Evolutionary conservation across 2,797 vertebrate genomes (phyloP), one percentile per base, ranked within the genome.

Genomic region (Channa striata): DNA sequence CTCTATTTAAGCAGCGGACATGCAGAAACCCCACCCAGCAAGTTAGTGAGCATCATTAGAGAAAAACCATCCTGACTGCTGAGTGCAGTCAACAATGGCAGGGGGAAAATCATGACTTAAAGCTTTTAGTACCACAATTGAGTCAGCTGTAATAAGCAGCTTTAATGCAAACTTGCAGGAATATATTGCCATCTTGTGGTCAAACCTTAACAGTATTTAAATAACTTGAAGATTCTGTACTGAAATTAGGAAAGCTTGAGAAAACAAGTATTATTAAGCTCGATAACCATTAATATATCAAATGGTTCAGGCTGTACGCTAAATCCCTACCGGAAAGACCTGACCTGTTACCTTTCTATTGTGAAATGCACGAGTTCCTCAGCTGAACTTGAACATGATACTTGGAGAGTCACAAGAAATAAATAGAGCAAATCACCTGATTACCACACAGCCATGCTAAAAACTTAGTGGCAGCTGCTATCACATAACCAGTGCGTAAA

Each of bases 111-210:
- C 46, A 50, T n/a, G 16, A 37, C 6, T 30, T 37, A 37, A 37
- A 19, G 39, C 36, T 50, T 42, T 59, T 23, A 58, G 3, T 9
- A 8, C 14, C 20, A 53, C 16, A 23, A 68, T 23, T 10, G 25
- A 44, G 39, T 47, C n/a, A 59, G 46, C 30, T n/a, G n/a, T n/a
- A 74, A 61, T 2, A 6, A 11, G 17, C 42, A n/a, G 20, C n/a
- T 30, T 49, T 30, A 8, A 14, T 44, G n/a, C 1, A 25, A 11
- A 70, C 42, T 5, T 62, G 46, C 11, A 56, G 56, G 47, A 69
- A 50, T 59, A 1, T 82, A 53, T 42, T 3, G 77, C 88, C 89
- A 88, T 51, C 89, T 81, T 83, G 88, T 91, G 90, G 87, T 10
- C 37, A 63, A 58, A 81, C 4, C 13, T 30, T 30, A 30, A 30